Evolutionary conservation across 2,797 vertebrate species (phyloP).

Genomic region (Rousettus madagascariensis): DNA sequence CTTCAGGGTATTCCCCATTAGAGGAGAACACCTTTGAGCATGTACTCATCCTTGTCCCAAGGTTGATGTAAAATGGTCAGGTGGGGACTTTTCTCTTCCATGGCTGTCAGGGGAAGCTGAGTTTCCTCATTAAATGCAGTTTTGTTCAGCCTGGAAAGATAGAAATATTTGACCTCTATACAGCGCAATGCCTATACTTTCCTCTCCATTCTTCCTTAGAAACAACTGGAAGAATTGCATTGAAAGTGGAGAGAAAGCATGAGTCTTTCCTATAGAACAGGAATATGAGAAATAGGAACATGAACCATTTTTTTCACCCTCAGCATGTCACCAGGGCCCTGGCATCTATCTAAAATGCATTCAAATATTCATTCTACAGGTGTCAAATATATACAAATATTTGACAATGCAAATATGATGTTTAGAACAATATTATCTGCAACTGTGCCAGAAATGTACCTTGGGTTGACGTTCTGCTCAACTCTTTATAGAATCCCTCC

Average conservation of each 20-base stretch:
- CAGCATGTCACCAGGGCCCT: not conserved
- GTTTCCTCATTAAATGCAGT: not conserved
- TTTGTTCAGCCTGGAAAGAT: not conserved
- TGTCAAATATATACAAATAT: too few relatives aligned
- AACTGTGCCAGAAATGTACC: not conserved
- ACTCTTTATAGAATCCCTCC: not conserved
- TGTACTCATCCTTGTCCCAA: not conserved
- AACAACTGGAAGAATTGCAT: not conserved
- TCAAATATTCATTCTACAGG: not conserved
- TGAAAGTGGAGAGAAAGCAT: not conserved
- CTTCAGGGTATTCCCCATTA: not conserved
- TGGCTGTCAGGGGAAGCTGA: not conserved
- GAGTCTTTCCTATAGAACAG: not conserved
- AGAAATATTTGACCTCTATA: not conserved
- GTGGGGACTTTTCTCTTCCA: not conserved
- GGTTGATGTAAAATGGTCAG: not conserved
- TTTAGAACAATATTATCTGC: not conserved
- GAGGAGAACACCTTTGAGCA: not conserved
- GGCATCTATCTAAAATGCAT: rapidly evolving
- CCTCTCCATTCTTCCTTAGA: too few relatives aligned
- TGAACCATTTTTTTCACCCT: too few relatives aligned
- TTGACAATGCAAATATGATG: not conserved
- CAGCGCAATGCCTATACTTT: too few relatives aligned
- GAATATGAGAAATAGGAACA: too few relatives aligned
- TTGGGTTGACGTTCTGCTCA: not conserved